Percentiles rank a stretch among this genome's conserved stretches.
These are phyloP conservation scores for Apodemia mormo DNA, from an alignment of 2,888 invertebrate genomes.

Conservation along the genomic window DNA sequence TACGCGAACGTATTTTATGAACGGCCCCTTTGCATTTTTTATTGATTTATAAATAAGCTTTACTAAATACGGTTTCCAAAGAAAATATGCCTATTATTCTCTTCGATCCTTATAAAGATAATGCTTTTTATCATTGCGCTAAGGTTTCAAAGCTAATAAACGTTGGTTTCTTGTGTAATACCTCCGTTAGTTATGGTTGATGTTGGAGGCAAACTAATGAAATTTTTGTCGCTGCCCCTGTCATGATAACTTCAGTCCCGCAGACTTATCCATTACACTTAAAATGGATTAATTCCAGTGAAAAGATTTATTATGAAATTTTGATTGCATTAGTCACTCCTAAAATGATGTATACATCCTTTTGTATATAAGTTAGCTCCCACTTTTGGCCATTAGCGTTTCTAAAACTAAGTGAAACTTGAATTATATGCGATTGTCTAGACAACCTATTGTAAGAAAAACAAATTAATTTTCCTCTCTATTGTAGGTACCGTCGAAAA, in stretches of 20 bases:
- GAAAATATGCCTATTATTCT: too few species aligned
- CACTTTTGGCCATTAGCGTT: slow-evolving; percentile 68
- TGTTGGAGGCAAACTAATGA: neutral
- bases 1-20: too few species aligned
- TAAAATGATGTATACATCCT: slow-evolving; percentile 49
- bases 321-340: neutral
- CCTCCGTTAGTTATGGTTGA: too few species aligned
- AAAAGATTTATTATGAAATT: neutral
- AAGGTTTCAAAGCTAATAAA: too few species aligned
- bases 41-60: too few species aligned
- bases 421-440: slow-evolving; percentile 79
- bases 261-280: slow-evolving; percentile 2
- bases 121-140: too few species aligned
- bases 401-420: slow-evolving; percentile 73
- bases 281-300: neutral
- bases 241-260: neutral
- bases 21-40: too few species aligned
- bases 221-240: slow-evolving; percentile 11
- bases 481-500: slow-evolving; percentile 67
- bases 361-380: slow-evolving; percentile 52
- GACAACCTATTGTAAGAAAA: slow-evolving; percentile 79
- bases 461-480: slow-evolving; percentile 74
- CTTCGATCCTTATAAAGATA: too few species aligned
- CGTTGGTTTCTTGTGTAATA: too few species aligned
- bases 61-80: too few species aligned